Percentiles rank a stretch among this genome's conserved stretches.
Conservation (phyloP, 2,797 vertebrate genomes). For the Chlorospingus semifuscus region DNA sequence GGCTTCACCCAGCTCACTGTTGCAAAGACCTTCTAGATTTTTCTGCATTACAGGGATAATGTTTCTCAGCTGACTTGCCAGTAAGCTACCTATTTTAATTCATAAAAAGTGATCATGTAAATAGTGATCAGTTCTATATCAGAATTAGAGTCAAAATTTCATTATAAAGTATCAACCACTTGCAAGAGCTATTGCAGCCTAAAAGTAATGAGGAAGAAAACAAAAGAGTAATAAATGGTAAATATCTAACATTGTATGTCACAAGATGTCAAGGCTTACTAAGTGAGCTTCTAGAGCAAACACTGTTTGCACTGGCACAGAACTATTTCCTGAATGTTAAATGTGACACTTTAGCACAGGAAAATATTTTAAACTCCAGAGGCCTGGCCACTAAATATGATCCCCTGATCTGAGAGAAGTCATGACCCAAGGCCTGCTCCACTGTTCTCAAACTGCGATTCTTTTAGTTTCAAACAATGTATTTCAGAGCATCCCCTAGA, state of each 20-base stretch:
- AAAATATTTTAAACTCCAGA: slow-evolving; percentile 48
- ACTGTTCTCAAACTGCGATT: slow-evolving; percentile 25
- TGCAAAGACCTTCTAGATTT: slow-evolving; percentile 50
- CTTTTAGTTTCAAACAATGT: slow-evolving; percentile 48
- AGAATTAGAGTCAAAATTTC: slow-evolving; percentile 35
- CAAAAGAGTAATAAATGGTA: neutral
- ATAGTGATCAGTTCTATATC: neutral
- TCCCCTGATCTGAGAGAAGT: neutral
- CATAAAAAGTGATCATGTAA: slow-evolving; percentile 35
- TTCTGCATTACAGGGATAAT: slow-evolving; percentile 1
- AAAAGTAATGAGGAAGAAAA: slow-evolving; percentile 4
- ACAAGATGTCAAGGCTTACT: neutral
- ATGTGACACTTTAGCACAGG: slow-evolving; percentile 16
- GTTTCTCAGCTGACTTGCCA: neutral
- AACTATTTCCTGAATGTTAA: neutral
- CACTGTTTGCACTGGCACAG: neutral
- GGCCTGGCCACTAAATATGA: slow-evolving; percentile 33
- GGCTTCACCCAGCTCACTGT: neutral
- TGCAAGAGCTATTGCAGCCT: neutral
- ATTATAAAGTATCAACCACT: neutral
- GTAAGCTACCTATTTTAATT: slow-evolving; percentile 25
- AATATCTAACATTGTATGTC: neutral
- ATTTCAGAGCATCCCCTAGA: slow-evolving; percentile 55
- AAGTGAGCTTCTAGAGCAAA: slow-evolving; percentile 23
- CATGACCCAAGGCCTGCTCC: slow-evolving; percentile 25